These are phyloP conservation scores for Lottia gigantea DNA, from an alignment of 2,888 invertebrate species.

Conservation along the genomic window DNA sequence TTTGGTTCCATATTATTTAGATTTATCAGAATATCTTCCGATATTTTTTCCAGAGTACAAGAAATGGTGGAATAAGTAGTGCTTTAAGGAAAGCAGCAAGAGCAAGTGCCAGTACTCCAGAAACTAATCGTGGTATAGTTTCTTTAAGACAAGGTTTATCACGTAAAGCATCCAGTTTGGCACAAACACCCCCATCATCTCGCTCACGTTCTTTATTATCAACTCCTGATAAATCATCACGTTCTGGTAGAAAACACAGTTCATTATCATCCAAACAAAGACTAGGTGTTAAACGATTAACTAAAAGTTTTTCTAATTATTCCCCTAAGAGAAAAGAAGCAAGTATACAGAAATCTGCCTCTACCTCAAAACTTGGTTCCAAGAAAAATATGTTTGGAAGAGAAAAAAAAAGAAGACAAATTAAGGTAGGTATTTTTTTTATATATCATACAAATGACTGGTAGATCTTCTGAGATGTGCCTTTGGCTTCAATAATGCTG, in stretches of 20 bases:
- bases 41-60: slow-evolving; percentile 10
- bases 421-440: too few relatives aligned
- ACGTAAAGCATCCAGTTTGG: slow-evolving; percentile 28
- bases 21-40: too few relatives aligned
- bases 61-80: slow-evolving; percentile 26
- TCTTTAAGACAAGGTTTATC: slow-evolving; percentile 41
- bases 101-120: slow-evolving; percentile 60
- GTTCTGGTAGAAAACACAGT: slow-evolving; percentile 3
- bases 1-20: too few relatives aligned
- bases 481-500: too few relatives aligned
- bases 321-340: slow-evolving; percentile 13
- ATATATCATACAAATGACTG: too few relatives aligned
- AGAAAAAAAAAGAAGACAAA: too few relatives aligned
- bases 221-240: slow-evolving; percentile 31
- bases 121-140: slow-evolving; percentile 57
- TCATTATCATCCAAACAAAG: slow-evolving; percentile 12
- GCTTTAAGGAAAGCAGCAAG: slow-evolving; percentile 55
- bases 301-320: slow-evolving; percentile 19
- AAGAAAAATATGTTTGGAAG: background rate
- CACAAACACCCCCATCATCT: slow-evolving; percentile 29
- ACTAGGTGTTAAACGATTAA: slow-evolving; percentile 18
- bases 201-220: slow-evolving; percentile 35
- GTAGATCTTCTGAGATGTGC: too few relatives aligned
- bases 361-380: background rate
- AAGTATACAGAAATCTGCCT: background rate